A percentile compares a stretch with the other conserved stretches of the same genome.
These are phyloP conservation scores for Ophiodon elongatus DNA, from an alignment of 2,113 vertebrate genomes.

Conservation along the genomic window DNA sequence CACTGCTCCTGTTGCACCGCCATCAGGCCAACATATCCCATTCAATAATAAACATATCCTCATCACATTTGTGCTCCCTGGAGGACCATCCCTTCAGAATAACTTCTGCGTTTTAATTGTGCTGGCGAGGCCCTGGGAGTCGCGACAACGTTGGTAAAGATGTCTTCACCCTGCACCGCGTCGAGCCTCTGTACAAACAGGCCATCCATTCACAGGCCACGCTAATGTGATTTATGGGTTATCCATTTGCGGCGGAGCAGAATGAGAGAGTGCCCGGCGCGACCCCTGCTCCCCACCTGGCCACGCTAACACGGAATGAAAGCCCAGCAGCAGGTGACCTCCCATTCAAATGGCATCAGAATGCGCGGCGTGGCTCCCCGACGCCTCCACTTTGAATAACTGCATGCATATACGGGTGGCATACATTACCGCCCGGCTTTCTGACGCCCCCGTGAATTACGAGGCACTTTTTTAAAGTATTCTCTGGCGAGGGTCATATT, in stretches of 20 bases:
- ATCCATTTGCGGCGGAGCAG: constrained; percentile 68
- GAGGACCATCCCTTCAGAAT: background rate
- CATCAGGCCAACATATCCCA: background rate
- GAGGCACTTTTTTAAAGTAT: constrained; percentile 67
- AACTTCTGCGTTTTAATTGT: background rate
- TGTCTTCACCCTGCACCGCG: constrained; percentile 12
- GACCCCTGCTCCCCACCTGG: constrained; percentile 71
- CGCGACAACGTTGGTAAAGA: constrained; percentile 4
- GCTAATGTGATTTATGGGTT: constrained; percentile 73
- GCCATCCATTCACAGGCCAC: constrained; percentile 28
- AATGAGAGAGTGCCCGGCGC: constrained; percentile 68
- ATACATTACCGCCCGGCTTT: constrained; percentile 62
- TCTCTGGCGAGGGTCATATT: constrained; percentile 69
- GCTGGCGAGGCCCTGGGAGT: background rate
- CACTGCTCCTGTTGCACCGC: no score
- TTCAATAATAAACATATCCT: background rate
- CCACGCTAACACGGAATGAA: constrained; percentile 66
- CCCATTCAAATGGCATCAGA: constrained; percentile 67
- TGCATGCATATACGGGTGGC: constrained; percentile 72
- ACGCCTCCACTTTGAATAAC: constrained; percentile 76
- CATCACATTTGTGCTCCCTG: background rate
- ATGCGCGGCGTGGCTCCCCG: constrained; percentile 61
- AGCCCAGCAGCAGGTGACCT: constrained; percentile 58
- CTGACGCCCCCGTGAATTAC: constrained; percentile 74
- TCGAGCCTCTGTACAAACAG: constrained; percentile 49